A percentile compares a stretch with the other conserved stretches of the same genome.
Evolutionary conservation across 2,113 vertebrate genomes (phyloP).

Genomic region (Tyto alba): DNA sequence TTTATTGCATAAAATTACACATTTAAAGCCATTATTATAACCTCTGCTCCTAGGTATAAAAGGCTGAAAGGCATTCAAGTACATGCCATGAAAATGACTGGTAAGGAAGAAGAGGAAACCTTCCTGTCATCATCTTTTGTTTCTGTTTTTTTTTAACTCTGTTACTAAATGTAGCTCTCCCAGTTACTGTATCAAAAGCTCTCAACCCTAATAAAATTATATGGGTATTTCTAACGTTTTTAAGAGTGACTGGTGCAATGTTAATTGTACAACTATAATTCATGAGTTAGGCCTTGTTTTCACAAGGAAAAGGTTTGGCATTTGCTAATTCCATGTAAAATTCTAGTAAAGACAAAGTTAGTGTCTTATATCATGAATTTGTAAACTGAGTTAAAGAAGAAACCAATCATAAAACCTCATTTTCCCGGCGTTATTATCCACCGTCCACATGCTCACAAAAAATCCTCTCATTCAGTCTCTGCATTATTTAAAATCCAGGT

Average conservation of each 20-base stretch:
- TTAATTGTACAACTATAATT: background rate
- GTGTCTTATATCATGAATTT: background rate
- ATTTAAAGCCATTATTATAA: slow-evolving; percentile 46
- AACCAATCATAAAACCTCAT: background rate
- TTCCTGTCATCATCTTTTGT: background rate
- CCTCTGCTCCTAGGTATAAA: slow-evolving; percentile 6
- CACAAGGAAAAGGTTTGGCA: background rate
- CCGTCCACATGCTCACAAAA: background rate
- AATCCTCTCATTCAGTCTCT: background rate
- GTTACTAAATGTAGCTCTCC: background rate
- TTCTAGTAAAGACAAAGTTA: background rate
- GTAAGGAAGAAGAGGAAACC: background rate
- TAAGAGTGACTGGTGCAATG: background rate
- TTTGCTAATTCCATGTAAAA: background rate
- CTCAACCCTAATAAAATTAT: background rate
- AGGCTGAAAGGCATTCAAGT: background rate
- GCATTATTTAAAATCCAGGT: background rate
- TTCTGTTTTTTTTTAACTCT: background rate
- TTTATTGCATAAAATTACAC: slow-evolving; percentile 40
- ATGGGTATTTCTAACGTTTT: background rate
- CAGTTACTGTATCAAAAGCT: background rate
- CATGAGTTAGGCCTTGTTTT: background rate
- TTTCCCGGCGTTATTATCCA: background rate
- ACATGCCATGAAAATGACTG: background rate
- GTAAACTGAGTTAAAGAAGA: background rate